phyloP scores from a whole-genome alignment of 1,140 invertebrate species.

The Andrena cerasifolii region DNA sequence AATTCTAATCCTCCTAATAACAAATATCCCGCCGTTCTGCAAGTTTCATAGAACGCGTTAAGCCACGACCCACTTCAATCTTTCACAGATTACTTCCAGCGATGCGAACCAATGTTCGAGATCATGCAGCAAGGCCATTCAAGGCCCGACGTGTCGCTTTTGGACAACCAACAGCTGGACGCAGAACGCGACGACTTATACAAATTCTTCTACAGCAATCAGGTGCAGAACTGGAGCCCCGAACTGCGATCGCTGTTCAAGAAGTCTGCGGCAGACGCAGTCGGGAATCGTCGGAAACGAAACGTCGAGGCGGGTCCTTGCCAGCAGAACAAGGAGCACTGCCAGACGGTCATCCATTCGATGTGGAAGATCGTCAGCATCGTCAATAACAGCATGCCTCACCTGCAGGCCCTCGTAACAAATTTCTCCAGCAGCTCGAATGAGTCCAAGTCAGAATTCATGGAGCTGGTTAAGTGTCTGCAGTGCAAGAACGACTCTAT shows the following conservation, averaged over 20 bases:
- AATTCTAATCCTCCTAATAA: too few species aligned
- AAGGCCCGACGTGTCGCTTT: not conserved
- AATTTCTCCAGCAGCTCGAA: rapidly evolving
- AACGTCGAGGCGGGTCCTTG: not conserved
- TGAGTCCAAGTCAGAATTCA: not conserved
- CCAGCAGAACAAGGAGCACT: slow-evolving; percentile 6
- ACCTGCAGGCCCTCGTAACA: not conserved
- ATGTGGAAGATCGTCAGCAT: not conserved
- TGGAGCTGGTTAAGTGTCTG: slow-evolving; percentile 41
- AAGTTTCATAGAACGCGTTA: too few species aligned
- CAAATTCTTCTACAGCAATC: not conserved
- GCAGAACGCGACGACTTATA: not conserved
- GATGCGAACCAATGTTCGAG: too few species aligned
- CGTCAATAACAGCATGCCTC: slow-evolving; percentile 2
- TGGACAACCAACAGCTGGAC: not conserved
- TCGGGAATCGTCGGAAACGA: slow-evolving; percentile 5
- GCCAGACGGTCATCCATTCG: slow-evolving; percentile 18
- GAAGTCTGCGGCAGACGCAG: too few species aligned
- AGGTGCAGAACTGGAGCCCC: rapidly evolving
- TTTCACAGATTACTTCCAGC: not conserved
- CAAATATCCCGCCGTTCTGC: too few species aligned
- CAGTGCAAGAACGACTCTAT: slow-evolving; percentile 12
- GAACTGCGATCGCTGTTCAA: too few species aligned
- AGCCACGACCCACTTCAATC: not conserved
- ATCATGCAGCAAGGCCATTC: not conserved